These are phyloP conservation scores for Drosophila neonasuta DNA, from an alignment of 2,888 invertebrate genomes.

Conservation along the genomic window DNA sequence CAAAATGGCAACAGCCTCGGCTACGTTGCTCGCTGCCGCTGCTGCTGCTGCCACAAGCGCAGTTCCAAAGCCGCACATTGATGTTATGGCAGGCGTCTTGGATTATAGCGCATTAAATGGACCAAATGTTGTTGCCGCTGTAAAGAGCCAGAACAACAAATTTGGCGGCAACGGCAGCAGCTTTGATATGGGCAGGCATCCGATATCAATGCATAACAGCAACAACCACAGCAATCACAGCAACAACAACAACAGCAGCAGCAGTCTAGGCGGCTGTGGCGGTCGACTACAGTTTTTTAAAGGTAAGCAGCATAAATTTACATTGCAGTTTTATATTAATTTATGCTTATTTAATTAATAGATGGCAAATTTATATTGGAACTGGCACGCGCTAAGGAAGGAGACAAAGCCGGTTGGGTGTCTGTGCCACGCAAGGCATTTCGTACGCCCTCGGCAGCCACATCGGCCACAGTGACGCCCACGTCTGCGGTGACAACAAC, in stretches of 20 bases:
- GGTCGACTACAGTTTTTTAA: slow-evolving; percentile 82
- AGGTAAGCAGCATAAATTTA: slow-evolving; percentile 64
- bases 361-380: slow-evolving; percentile 96
- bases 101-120: slow-evolving; percentile 71
- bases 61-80: slow-evolving; percentile 53
- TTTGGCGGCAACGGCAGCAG: slow-evolving; percentile 50
- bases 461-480: slow-evolving; percentile 84
- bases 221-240: slow-evolving; percentile 48
- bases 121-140: slow-evolving; percentile 41
- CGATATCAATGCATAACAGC: slow-evolving; percentile 67
- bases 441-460: slow-evolving; percentile 90
- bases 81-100: slow-evolving; percentile 70
- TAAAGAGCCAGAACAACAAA: slow-evolving; percentile 55
- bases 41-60: slow-evolving; percentile 42
- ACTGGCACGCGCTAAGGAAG: slow-evolving; percentile 88
- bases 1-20: slow-evolving; percentile 63
- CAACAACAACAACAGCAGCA: slow-evolving; percentile 36
- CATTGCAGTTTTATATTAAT: not conserved
- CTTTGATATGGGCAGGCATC: slow-evolving; percentile 77
- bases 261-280: slow-evolving; percentile 69
- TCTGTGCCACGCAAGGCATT: slow-evolving; percentile 94
- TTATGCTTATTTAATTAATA: slow-evolving; percentile 79
- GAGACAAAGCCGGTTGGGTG: slow-evolving; percentile 93
- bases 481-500: slow-evolving; percentile 79
- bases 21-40: slow-evolving; percentile 56